Evolutionary conservation across 2,113 vertebrate species (phyloP).

Genomic region (Puntigrus tetrazona): DNA sequence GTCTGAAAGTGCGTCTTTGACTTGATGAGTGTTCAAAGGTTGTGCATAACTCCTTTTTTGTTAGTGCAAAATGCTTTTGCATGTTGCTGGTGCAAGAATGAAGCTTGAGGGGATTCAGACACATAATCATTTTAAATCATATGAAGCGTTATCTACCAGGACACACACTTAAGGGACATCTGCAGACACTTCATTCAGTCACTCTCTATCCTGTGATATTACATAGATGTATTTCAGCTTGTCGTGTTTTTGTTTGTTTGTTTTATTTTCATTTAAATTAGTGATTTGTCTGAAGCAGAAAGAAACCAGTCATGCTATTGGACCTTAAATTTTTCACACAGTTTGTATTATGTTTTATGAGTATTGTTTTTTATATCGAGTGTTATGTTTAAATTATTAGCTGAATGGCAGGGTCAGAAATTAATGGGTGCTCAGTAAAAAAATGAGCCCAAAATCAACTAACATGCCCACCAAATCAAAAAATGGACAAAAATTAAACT

Average conservation of each 20-base stretch:
- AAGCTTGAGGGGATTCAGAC: background rate
- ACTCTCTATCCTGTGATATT: background rate
- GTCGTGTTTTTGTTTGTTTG: too few relatives aligned
- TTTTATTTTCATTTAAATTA: too few relatives aligned
- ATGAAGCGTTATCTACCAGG: background rate
- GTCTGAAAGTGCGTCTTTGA: background rate
- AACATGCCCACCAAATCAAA: too few relatives aligned
- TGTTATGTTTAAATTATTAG: too few relatives aligned
- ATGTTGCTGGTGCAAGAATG: background rate
- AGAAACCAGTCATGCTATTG: background rate
- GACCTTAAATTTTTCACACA: too few relatives aligned
- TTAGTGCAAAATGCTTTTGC: background rate
- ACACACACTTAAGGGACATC: background rate
- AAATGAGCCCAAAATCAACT: too few relatives aligned
- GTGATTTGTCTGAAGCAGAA: background rate
- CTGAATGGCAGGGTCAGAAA: too few relatives aligned
- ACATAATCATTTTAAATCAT: background rate
- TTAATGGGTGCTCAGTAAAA: too few relatives aligned
- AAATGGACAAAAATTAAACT: too few relatives aligned
- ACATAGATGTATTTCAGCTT: background rate
- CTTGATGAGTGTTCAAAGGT: background rate
- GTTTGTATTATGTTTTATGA: too few relatives aligned
- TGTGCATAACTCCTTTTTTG: background rate
- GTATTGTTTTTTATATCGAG: too few relatives aligned
- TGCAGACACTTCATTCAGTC: background rate